Conservation (phyloP, 2,797 vertebrate species). For the Protosalanx chinensis region DNA sequence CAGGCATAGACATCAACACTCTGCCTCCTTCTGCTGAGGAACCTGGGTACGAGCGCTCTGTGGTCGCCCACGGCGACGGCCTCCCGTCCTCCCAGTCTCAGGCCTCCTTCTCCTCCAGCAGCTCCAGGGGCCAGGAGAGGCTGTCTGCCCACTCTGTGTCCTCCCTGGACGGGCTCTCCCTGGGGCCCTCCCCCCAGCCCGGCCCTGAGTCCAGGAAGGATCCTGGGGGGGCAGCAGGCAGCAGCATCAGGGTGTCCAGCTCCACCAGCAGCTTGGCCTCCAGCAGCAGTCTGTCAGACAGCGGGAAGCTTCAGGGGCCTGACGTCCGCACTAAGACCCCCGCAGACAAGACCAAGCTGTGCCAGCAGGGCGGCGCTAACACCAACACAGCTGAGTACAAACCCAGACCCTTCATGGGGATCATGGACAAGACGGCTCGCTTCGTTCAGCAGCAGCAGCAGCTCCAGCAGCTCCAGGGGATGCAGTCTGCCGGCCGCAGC, state of each 20-base stretch:
- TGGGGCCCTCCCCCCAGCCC: slow-evolving; percentile 40
- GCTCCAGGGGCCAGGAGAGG: slow-evolving; percentile 71
- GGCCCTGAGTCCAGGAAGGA: slow-evolving; percentile 61
- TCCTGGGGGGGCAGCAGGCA: slow-evolving; percentile 50
- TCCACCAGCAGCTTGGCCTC: slow-evolving; percentile 86
- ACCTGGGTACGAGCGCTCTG: slow-evolving; percentile 66
- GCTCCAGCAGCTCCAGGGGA: slow-evolving; percentile 53
- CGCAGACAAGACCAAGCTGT: slow-evolving; percentile 70
- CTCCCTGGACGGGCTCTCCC: slow-evolving; percentile 66
- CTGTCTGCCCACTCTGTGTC: slow-evolving; percentile 68
- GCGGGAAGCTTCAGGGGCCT: slow-evolving; percentile 78
- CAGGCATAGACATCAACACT: slow-evolving; percentile 76
- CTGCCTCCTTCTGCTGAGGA: slow-evolving; percentile 58
- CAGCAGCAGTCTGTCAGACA: slow-evolving; percentile 83
- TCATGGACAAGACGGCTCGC: slow-evolving; percentile 91
- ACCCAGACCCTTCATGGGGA: slow-evolving; percentile 93
- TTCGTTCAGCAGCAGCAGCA: slow-evolving; percentile 76
- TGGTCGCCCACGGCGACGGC: slow-evolving; percentile 65
- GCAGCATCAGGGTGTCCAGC: slow-evolving; percentile 77
- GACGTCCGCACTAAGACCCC: slow-evolving; percentile 81
- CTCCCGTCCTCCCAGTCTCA: slow-evolving; percentile 51
- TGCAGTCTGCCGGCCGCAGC: slow-evolving; percentile 61
- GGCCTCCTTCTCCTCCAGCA: slow-evolving; percentile 60
- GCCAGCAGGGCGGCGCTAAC: slow-evolving; percentile 55
- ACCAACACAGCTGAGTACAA: slow-evolving; percentile 74